A percentile compares a stretch with the other conserved stretches of the same genome.
Evolutionary conservation across 2,888 invertebrate species (phyloP).

Genomic region (Lasioglossum leucozonium): DNA sequence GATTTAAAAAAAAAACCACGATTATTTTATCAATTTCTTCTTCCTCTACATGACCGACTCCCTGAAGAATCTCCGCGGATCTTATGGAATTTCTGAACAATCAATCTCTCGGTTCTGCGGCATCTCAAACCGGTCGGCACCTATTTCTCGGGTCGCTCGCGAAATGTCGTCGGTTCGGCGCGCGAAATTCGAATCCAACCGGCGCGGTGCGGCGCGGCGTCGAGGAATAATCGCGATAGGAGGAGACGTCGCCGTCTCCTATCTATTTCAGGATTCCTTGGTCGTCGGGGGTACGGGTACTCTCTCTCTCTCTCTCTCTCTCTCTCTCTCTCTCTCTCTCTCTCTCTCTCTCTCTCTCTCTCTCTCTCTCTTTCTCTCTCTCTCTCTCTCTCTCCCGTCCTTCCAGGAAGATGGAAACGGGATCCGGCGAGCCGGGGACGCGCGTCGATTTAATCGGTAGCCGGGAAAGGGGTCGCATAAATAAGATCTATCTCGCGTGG

Average conservation of each 20-base stretch:
- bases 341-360: conserved; percentile 36
- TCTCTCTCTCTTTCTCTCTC: too few relatives aligned
- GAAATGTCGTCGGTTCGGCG: background rate
- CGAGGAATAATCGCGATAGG: conserved; percentile 7
- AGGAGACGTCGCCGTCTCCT: conserved; percentile 16
- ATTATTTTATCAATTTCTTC: too few relatives aligned
- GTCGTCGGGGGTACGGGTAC: conserved; percentile 30
- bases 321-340: conserved; percentile 36
- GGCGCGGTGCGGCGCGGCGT: conserved; percentile 1
- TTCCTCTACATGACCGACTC: too few relatives aligned
- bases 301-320: conserved; percentile 36
- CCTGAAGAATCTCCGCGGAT: background rate
- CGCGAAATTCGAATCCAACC: conserved; percentile 7
- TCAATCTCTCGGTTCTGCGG: background rate
- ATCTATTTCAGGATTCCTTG: conserved; percentile 59
- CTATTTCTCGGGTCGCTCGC: background rate
- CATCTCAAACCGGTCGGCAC: too few relatives aligned
- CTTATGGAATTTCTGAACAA: background rate
- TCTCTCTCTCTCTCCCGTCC: conserved; percentile 58
- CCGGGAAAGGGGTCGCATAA: conserved; percentile 80
- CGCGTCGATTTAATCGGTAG: conserved; percentile 82
- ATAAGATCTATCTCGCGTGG: conserved; percentile 82
- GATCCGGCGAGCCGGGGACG: conserved; percentile 64
- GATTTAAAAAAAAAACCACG: too few relatives aligned
- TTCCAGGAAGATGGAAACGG: conserved; percentile 77